phyloP scores from a whole-genome alignment of 2,888 invertebrate genomes.

The Melieria omissa region DNA sequence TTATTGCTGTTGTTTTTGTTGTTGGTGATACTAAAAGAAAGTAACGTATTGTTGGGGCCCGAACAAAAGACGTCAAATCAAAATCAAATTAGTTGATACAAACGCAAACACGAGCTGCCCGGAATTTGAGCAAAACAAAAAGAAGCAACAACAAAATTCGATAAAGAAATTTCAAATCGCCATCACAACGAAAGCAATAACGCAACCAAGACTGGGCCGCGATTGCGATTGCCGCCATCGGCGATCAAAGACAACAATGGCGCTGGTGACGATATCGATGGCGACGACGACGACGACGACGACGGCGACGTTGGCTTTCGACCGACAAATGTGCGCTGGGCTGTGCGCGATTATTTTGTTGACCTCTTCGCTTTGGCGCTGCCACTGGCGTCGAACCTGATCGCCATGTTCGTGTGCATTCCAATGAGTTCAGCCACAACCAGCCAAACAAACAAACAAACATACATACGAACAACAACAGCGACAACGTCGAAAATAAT shows the following conservation, averaged over 20 bases:
- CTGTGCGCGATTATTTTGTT: constrained; percentile 25
- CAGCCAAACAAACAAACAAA: constrained; percentile 23
- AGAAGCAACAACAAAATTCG: no score
- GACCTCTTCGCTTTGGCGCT: constrained; percentile 25
- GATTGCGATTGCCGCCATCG: no score
- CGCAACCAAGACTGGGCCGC: no score
- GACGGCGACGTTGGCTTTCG: neutral
- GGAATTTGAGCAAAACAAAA: no score
- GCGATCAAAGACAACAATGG: neutral
- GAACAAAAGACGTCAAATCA: no score
- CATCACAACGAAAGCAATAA: no score
- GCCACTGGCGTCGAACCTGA: constrained; percentile 31
- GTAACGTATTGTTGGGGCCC: no score
- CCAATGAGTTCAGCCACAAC: constrained; percentile 33
- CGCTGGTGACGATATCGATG: neutral
- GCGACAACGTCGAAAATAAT: neutral
- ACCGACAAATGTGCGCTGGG: neutral
- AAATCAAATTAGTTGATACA: no score
- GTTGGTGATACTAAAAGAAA: no score
- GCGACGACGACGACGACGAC: constrained; percentile 21
- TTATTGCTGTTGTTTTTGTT: no score
- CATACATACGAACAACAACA: neutral
- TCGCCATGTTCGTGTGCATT: constrained; percentile 30
- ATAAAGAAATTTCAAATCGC: no score
- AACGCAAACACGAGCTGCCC: no score